Evolutionary conservation across 2,797 vertebrate species (phyloP).

Genomic region (Eulemur albifrons): DNA sequence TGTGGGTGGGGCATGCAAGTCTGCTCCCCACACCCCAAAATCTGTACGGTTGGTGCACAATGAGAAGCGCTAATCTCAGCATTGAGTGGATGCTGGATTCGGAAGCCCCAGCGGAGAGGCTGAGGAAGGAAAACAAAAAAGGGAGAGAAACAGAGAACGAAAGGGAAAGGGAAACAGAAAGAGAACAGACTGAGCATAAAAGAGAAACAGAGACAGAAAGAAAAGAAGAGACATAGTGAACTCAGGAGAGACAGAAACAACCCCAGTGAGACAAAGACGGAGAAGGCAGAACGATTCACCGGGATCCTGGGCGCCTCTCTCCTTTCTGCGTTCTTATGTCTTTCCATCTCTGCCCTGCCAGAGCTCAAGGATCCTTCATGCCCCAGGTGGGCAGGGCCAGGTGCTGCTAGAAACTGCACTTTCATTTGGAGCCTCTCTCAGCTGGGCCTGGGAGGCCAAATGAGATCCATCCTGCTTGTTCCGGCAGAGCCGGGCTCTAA

Average conservation of each 20-base stretch:
- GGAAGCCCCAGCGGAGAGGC: neutral
- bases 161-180: neutral
- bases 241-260: neutral
- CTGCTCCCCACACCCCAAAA: neutral
- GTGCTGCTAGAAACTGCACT: neutral
- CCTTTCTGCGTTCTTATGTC: neutral
- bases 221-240: neutral
- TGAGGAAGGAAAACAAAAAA: neutral
- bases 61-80: neutral
- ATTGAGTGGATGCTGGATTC: neutral
- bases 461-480: too few species aligned
- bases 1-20: neutral
- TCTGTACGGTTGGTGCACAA: rapidly evolving
- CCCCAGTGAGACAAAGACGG: conserved; percentile 56
- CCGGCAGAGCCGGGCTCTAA: neutral
- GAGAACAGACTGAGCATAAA: neutral
- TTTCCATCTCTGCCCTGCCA: neutral
- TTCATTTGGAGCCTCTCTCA: neutral
- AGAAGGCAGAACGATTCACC: neutral
- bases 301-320: neutral
- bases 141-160: neutral
- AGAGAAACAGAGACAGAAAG: neutral
- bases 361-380: neutral
- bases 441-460: neutral
- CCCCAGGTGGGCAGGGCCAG: neutral